Base-by-base conservation (phyloP, 2,797 vertebrate species). In the Capromys pilorides region DNA sequence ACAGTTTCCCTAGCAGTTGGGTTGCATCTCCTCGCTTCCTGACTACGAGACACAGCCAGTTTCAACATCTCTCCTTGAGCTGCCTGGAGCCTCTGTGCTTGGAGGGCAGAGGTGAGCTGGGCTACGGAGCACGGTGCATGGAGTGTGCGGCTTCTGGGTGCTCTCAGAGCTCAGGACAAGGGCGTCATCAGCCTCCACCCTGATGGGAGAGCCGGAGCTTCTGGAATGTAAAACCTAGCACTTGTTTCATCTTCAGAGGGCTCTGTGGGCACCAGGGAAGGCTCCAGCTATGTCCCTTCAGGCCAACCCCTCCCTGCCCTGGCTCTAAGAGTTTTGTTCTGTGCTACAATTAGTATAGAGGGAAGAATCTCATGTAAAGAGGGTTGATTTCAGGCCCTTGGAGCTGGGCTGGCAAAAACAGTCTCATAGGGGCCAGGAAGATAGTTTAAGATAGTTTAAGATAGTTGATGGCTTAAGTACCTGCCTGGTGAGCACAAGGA, bases 71-170 rank as follows among this genome's bases (percentile, higher is more conserved):
- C 10, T n/a, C 31, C 57, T 18, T 22, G 88, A 84, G 31, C 18
- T 0, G 0, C 51, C 0, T 2, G 7, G 22, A 7, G 64, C 6
- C 73, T 64, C 51, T 2, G 26, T 7, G 6, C 57, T 28, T 57
- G 13, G 73, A 26, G 66, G 33, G 28, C 28, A 18, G 26, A 77
- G 26, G 13, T 31, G 18, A 11, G n/a, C n/a, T n/a, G 1, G 28
- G 28, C 33, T 54, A 10, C 54, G 4, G 18, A 21, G 24, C 12
- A 2, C 16, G 31, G n/a, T 49, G 64, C 49, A 7, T 64, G 83
- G 31, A 61, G n/a, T 14, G 4, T 12, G 21, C 4, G 45, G 39
- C 3, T 49, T 33, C 19, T 77, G 67, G 26, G 11, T 2, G 3
- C 49, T 14, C 73, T 28, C 10, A 39, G 4, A 28, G 41, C 62